A percentile compares a stretch with the other conserved stretches of the same genome.
phyloP scores from a whole-genome alignment of 1,140 invertebrate species.

The Formica exsecta region DNA sequence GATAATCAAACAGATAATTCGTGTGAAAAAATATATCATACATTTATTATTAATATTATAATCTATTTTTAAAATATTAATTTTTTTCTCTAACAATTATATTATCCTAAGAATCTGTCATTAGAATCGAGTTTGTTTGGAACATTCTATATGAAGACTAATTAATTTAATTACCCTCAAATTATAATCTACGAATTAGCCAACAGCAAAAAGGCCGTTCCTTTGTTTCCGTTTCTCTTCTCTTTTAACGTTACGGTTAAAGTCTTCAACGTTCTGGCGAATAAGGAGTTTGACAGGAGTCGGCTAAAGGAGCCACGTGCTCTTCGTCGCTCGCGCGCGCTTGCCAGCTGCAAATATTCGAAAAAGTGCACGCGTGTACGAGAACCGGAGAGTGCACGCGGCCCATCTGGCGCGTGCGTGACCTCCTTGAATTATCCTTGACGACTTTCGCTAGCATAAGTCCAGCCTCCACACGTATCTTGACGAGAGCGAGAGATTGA shows the following conservation, averaged over 20 bases:
- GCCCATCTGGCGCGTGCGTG: slow-evolving; percentile 86
- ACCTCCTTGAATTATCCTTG: slow-evolving; percentile 84
- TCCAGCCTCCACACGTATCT: slow-evolving; percentile 29
- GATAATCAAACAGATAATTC: not conserved
- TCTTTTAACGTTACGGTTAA: not conserved
- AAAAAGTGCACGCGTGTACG: slow-evolving; percentile 72
- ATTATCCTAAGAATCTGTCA: not conserved
- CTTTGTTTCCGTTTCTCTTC: no score
- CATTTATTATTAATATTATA: not conserved
- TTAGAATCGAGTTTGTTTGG: not conserved
- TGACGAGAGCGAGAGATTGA: slow-evolving; percentile 12
- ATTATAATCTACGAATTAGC: not conserved
- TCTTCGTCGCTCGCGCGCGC: slow-evolving; percentile 62
- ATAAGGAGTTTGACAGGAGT: slow-evolving; percentile 37
- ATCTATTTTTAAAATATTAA: not conserved
- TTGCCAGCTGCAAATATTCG: slow-evolving; percentile 81
- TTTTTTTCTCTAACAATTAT: not conserved
- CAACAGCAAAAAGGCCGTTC: not conserved
- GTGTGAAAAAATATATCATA: not conserved
- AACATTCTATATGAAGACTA: not conserved
- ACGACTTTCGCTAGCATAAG: slow-evolving; percentile 24
- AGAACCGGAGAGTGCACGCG: slow-evolving; percentile 66
- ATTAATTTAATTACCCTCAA: not conserved
- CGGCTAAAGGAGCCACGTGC: slow-evolving; percentile 63
- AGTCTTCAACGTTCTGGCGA: slow-evolving; percentile 1